Base-by-base conservation (phyloP, 2,797 vertebrate genomes). In the Anabas testudineus region DNA sequence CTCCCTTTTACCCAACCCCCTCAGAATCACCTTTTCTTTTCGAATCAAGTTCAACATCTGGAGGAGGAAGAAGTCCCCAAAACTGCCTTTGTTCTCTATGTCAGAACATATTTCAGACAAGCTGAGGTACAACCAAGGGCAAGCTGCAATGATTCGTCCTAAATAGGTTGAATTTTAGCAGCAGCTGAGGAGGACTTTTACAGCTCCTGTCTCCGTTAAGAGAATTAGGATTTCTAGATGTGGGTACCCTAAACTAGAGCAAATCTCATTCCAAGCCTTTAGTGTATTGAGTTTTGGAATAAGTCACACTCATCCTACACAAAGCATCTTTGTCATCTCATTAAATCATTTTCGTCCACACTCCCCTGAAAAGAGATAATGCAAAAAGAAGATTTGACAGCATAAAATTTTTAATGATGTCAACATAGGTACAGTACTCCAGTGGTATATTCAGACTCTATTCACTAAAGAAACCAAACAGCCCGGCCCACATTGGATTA, bases 41-140 rank as follows among this genome's bases (percentile, higher is more conserved):
- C 49, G 37, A 87, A 90, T 90, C 86, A 89, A 83, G 74, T 84
- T 88, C 86, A 91, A 89, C 88, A 88, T 90, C 85, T 89, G 86
- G 82, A 77, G 82, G 71, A 78, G 53, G 46, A 65, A 64, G 59
- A 77, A 71, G 68, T 82, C 73, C 68, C 81, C 6, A 51, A 69
- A 80, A 76, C 55, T 45, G 70, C 78, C 84, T 89, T 87, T 90
- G 87, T 88, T 87, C 75, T 76, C 52, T 14, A 54, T 37, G 74
- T 88, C 83, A 78, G 71, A 78, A 67, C 55, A 53, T 45, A 78
- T 88, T 76, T 67, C 15, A 45, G 72, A 48, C 28, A 16, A 57
- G 13, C 28, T 41, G 42, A 71, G 69, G 65, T 57, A 58, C 24
- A 28, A 73, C 66, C 53, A 2, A n/a, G 81, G 73, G 83, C 81